These are phyloP conservation scores for Bombus difficillimus DNA, from an alignment of 1,140 invertebrate genomes.

Conservation along the genomic window DNA sequence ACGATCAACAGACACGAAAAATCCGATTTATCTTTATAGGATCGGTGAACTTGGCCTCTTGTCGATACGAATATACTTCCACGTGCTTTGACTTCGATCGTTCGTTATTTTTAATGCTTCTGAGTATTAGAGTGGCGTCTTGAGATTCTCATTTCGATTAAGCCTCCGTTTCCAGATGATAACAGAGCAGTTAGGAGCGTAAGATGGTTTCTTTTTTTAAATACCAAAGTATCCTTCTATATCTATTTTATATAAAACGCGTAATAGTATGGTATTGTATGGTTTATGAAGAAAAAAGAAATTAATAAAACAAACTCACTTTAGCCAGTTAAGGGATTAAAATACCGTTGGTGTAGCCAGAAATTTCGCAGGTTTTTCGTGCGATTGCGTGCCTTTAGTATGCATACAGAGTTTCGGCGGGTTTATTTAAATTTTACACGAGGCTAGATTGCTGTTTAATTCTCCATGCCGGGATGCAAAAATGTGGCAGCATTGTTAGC, in stretches of 20 bases:
- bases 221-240: too few relatives aligned
- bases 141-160: not conserved
- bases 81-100: not conserved
- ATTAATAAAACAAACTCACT: not conserved
- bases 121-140: not conserved
- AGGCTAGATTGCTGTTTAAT: constrained; percentile 35
- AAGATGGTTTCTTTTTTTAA: too few relatives aligned
- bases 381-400: constrained; percentile 7
- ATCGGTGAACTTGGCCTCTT: constrained; percentile 4
- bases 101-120: constrained; percentile 13
- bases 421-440: constrained; percentile 49
- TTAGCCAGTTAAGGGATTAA: not conserved
- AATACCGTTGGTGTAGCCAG: not conserved
- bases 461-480: constrained; percentile 5
- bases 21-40: constrained; percentile 20
- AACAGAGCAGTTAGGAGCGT: too few relatives aligned
- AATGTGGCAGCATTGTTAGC: constrained; percentile 6
- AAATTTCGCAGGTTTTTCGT: constrained; percentile 6
- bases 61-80: not conserved
- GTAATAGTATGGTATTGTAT: not conserved
- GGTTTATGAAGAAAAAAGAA: not conserved
- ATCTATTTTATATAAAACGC: not conserved
- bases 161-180: not conserved
- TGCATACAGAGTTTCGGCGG: not conserved
- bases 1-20: constrained; percentile 7